Base-by-base conservation (phyloP, 2,888 invertebrate species). In the Drosophila pseudotalamancana region DNA sequence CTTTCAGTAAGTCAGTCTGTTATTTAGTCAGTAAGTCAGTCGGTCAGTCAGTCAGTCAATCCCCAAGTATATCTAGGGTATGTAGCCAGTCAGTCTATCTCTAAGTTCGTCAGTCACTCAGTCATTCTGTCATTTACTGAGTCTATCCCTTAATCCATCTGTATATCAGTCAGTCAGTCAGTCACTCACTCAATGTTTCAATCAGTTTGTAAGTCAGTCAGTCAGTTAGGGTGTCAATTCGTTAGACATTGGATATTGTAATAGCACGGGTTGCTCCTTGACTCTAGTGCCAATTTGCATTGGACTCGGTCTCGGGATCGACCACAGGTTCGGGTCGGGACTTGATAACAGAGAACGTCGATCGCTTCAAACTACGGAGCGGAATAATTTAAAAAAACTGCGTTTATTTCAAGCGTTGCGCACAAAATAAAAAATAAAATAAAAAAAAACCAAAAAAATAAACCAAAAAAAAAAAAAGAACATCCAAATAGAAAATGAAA, bases 401-500 rank as follows among this genome's bases (percentile, higher is more conserved):
- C 74, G 70, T 69, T 74, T 64, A 43, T 64, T 70, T 70, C 34
- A 53, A 70, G 56, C 53, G 64, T 65, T 65, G 64, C 55, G 65
- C 65, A 55, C 65, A 61, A 34, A 56, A 37, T n/a, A 25, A 37
- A 16, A 54, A 32, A 31, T 12, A 45, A 27, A 25, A 37, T 12
- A 54, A 32, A 31, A 16, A 45, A 27, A 67, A 39, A 37, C 8
- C 25, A 18, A 46, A 16, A 21, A 37, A 39, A 21, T 32, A 25
- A 35, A 18, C 31, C 11, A 34, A 27, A 25, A 11, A 51, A 31
- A 40, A 25, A 19, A 31, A 53, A 61, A 62, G 45, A 46, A 48
- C 51, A 70, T 31, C 18, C 50, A 77, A 87, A 85, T 75, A 82
- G 84, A 87, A 79, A 82, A 81, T 74, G 65, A 84, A 87, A 84